phyloP scores from a whole-genome alignment of 2,888 invertebrate genomes.

The Sminthurinus aureus region DNA sequence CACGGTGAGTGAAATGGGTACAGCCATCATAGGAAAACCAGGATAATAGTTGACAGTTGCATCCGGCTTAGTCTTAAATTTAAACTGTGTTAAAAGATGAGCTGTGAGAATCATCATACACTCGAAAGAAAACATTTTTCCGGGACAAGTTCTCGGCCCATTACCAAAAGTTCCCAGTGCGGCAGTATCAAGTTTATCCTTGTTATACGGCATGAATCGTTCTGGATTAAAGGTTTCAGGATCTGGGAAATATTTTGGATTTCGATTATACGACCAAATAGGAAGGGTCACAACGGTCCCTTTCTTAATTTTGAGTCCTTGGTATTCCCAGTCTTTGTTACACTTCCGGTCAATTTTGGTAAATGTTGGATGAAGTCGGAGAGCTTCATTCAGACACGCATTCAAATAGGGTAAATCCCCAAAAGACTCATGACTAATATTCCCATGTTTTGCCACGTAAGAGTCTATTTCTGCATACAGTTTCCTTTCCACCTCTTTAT shows the following conservation, averaged over 20 bases:
- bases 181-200: conserved; percentile 36
- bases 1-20: no score
- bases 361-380: conserved; percentile 41
- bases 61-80: no score
- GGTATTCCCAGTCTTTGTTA: conserved; percentile 41
- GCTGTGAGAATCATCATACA: no score
- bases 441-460: conserved; percentile 19
- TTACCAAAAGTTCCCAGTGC: conserved; percentile 42
- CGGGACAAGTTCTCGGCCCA: conserved; percentile 36
- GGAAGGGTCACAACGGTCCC: conserved; percentile 45
- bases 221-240: conserved; percentile 46
- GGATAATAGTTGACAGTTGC: no score
- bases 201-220: conserved; percentile 44
- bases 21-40: no score
- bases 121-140: no score
- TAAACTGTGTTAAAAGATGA: no score
- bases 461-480: conserved; percentile 5
- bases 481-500: conserved; percentile 27
- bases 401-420: conserved; percentile 35
- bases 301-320: conserved; percentile 44
- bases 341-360: conserved; percentile 41
- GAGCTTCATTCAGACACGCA: conserved; percentile 43
- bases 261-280: conserved; percentile 42
- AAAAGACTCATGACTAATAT: conserved; percentile 35
- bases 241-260: conserved; percentile 43